Evolutionary conservation across 1,140 invertebrate species (phyloP).

Genomic region (Zaprionus tsacasi): DNA sequence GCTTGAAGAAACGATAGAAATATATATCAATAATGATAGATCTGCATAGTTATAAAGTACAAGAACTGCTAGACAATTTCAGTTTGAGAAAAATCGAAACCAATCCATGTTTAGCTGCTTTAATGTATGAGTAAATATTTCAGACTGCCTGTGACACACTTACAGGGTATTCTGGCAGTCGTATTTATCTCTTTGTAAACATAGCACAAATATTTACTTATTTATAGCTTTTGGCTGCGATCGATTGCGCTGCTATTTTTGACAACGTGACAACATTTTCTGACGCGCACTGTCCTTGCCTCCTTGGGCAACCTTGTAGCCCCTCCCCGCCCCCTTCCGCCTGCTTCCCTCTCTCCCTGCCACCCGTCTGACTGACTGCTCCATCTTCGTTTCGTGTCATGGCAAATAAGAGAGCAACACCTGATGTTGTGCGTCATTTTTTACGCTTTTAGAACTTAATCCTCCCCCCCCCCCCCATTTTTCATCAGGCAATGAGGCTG

Average conservation of each 20-base stretch:
- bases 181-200: not conserved
- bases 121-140: no score
- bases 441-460: conserved; percentile 27
- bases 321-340: no score
- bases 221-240: conserved; percentile 9
- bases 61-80: no score
- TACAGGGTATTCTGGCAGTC: not conserved
- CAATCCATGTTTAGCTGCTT: no score
- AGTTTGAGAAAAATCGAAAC: no score
- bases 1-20: no score
- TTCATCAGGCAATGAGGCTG: conserved; percentile 6
- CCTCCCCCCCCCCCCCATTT: not conserved
- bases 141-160: no score
- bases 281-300: not conserved
- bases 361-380: not conserved
- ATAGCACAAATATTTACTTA: conserved; percentile 5
- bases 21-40: not conserved
- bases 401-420: conserved; percentile 16
- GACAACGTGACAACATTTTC: conserved; percentile 27
- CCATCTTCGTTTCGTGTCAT: not conserved
- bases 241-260: conserved; percentile 31
- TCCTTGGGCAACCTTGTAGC: not conserved
- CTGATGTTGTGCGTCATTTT: conserved; percentile 35
- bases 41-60: not conserved
- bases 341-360: not conserved